Evolutionary conservation across 1,140 invertebrate species (phyloP).

Genomic region (Drosophila funebris): DNA sequence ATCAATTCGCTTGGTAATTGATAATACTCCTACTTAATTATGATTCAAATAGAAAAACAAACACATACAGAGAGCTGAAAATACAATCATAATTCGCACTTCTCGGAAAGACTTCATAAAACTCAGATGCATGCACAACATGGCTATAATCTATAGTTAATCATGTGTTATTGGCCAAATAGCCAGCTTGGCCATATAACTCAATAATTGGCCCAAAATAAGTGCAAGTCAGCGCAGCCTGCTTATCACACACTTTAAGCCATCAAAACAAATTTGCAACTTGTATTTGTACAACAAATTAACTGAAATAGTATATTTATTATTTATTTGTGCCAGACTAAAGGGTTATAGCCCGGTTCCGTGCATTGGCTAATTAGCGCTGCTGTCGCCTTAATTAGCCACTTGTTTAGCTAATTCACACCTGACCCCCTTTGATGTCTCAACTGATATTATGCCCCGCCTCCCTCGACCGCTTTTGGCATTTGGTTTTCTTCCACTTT

Average conservation of each 20-base stretch:
- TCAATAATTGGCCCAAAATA: not conserved
- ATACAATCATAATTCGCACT: not conserved
- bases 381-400: slow-evolving; percentile 35
- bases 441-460: not conserved
- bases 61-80: not conserved
- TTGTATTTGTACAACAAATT: not conserved
- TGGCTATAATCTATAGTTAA: not conserved
- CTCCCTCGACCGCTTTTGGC: not conserved
- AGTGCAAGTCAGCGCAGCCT: slow-evolving; percentile 16
- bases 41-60: not conserved
- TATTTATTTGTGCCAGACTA: not conserved
- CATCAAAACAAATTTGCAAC: not conserved
- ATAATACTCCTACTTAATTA: slow-evolving; percentile 3
- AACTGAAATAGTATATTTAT: not conserved
- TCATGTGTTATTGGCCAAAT: slow-evolving; percentile 8
- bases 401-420: slow-evolving; percentile 31
- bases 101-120: not conserved
- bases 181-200: not conserved
- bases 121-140: not conserved
- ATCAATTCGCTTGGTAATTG: not conserved
- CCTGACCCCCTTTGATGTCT: not conserved
- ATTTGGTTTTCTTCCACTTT: slow-evolving; percentile 8
- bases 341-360: not conserved
- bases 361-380: slow-evolving; percentile 34
- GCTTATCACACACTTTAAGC: slow-evolving; percentile 9